phyloP scores from a whole-genome alignment of 2,888 invertebrate species.

The Standfussiana lucernea region DNA sequence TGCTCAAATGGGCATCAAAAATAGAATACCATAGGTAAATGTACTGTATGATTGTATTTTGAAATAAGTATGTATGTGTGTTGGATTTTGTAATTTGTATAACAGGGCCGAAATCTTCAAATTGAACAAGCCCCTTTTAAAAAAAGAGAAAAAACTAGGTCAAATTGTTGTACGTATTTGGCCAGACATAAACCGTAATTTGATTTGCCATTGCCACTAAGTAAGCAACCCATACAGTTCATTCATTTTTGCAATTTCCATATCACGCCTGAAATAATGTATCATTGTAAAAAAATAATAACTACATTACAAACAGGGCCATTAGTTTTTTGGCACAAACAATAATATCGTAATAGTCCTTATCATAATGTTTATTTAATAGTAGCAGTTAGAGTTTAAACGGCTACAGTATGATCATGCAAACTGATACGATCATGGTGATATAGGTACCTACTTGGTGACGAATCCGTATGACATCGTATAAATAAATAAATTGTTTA shows the following conservation, averaged over 20 bases:
- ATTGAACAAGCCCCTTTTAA: too few species aligned
- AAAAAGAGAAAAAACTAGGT: too few species aligned
- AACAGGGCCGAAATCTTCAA: neutral
- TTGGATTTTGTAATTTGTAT: too few species aligned
- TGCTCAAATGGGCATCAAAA: too few species aligned
- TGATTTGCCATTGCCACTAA: neutral
- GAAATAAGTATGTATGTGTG: neutral
- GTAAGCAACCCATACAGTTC: neutral
- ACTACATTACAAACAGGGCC: slow-evolving; percentile 35
- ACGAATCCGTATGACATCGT: neutral
- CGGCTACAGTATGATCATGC: slow-evolving; percentile 15
- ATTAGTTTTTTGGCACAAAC: slow-evolving; percentile 41
- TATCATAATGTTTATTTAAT: slow-evolving; percentile 60
- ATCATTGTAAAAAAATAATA: slow-evolving; percentile 43
- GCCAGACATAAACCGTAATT: neutral
- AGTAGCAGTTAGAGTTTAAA: neutral
- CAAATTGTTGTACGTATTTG: neutral
- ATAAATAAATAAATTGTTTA: too few species aligned
- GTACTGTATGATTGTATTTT: neutral
- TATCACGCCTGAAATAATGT: slow-evolving; percentile 7
- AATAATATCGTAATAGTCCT: slow-evolving; percentile 17
- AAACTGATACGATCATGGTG: slow-evolving; percentile 22
- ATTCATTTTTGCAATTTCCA: neutral
- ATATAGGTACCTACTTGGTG: slow-evolving; percentile 1
- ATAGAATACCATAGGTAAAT: neutral